These are phyloP conservation scores for Palloptera scutellata DNA, from an alignment of 2,888 invertebrate genomes.

Conservation along the genomic window DNA sequence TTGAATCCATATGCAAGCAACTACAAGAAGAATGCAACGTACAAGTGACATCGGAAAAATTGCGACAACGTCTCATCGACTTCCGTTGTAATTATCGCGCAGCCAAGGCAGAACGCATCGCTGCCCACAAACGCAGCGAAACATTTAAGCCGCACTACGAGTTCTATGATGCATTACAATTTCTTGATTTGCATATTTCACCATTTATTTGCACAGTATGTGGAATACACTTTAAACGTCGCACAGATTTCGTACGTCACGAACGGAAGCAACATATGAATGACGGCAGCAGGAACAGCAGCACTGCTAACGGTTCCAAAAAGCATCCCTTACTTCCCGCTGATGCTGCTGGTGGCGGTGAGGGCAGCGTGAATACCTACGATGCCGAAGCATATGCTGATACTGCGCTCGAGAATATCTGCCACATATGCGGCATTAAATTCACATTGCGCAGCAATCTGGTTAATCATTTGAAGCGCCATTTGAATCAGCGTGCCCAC, in stretches of 20 bases:
- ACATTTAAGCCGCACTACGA: slow-evolving; percentile 47
- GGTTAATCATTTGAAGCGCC: slow-evolving; percentile 50
- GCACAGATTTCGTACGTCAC: slow-evolving; percentile 49
- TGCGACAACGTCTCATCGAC: slow-evolving; percentile 52
- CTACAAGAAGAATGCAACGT: slow-evolving; percentile 51
- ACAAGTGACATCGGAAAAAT: slow-evolving; percentile 48
- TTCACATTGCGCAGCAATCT: slow-evolving; percentile 54
- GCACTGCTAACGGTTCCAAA: background rate
- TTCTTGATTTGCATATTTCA: slow-evolving; percentile 53
- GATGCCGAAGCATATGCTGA: background rate
- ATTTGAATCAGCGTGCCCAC: slow-evolving; percentile 49
- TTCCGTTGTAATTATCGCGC: slow-evolving; percentile 52
- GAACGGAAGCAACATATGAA: slow-evolving; percentile 45
- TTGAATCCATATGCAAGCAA: slow-evolving; percentile 49
- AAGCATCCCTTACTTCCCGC: too few species aligned
- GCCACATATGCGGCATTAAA: slow-evolving; percentile 55
- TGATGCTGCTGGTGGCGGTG: background rate
- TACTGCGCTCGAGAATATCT: slow-evolving; percentile 48
- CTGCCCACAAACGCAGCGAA: slow-evolving; percentile 40
- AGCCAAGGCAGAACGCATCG: slow-evolving; percentile 48
- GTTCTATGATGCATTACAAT: slow-evolving; percentile 48
- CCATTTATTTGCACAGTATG: slow-evolving; percentile 51
- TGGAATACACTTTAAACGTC: slow-evolving; percentile 46
- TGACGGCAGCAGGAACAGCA: slow-evolving; percentile 5
- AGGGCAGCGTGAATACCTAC: background rate